These are phyloP conservation scores for Drosophila biarmipes DNA, from an alignment of 1,140 invertebrate genomes.

Conservation along the genomic window DNA sequence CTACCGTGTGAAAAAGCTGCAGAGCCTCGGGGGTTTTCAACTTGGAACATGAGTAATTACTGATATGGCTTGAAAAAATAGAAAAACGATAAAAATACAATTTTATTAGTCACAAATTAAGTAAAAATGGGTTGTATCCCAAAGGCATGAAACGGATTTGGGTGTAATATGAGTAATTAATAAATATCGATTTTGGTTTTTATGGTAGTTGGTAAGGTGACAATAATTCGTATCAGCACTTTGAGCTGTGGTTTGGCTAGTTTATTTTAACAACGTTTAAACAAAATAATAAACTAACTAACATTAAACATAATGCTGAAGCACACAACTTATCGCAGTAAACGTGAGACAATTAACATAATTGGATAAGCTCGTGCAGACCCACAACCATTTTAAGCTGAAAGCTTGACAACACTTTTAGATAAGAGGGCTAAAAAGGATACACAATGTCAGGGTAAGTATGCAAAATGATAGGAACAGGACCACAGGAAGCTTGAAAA, in stretches of 20 bases:
- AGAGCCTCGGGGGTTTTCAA: too few species aligned
- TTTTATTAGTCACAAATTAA: not conserved
- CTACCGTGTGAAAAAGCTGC: too few species aligned
- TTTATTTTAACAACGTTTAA: not conserved
- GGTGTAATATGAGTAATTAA: not conserved
- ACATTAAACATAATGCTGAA: constrained; percentile 1
- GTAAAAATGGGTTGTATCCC: not conserved
- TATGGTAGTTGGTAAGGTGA: not conserved
- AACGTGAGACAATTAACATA: constrained; percentile 14
- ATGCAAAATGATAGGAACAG: too few species aligned
- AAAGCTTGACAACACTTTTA: constrained; percentile 2
- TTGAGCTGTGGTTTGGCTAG: not conserved
- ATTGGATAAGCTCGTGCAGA: constrained; percentile 27
- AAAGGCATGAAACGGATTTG: not conserved
- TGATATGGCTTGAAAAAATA: too few species aligned
- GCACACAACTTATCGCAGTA: not conserved
- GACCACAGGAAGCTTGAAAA: too few species aligned
- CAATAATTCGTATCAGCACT: not conserved
- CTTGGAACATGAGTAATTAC: too few species aligned
- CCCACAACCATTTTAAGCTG: constrained; percentile 13
- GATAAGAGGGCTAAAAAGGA: not conserved
- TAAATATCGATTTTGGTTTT: not conserved
- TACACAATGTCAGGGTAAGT: too few species aligned
- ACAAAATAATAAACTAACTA: not conserved
- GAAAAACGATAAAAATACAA: not conserved